phyloP scores from a whole-genome alignment of 2,113 vertebrate genomes.

The Syngnathoides biaculeatus region DNA sequence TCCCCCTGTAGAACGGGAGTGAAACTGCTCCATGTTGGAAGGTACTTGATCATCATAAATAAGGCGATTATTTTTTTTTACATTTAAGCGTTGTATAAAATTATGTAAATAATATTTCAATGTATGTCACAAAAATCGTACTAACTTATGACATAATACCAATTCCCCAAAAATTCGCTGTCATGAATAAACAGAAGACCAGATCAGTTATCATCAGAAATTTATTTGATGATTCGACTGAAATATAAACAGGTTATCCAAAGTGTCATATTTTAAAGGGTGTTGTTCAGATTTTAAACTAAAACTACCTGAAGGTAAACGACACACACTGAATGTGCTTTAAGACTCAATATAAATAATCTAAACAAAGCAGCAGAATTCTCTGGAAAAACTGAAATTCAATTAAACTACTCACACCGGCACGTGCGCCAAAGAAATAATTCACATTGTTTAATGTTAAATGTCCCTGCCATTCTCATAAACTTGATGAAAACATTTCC shows the following conservation, averaged over 20 bases:
- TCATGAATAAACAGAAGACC: conserved; percentile 1
- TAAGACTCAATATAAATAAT: conserved; percentile 31
- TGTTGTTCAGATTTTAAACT: neutral
- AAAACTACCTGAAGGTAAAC: conserved; percentile 17
- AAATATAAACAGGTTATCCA: conserved; percentile 27
- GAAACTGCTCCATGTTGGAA: neutral
- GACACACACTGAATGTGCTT: conserved; percentile 11
- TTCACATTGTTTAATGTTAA: conserved; percentile 17
- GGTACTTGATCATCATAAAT: too few species aligned
- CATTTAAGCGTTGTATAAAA: neutral
- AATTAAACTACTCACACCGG: conserved; percentile 11
- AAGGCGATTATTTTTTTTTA: too few species aligned
- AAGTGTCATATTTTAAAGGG: conserved; percentile 31
- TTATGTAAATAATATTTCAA: too few species aligned
- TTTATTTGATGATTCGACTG: conserved; percentile 46
- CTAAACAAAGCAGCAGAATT: conserved; percentile 26
- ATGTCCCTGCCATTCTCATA: conserved; percentile 15
- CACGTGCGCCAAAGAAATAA: conserved; percentile 6
- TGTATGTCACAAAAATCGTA: neutral
- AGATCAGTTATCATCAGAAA: neutral
- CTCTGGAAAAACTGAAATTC: neutral
- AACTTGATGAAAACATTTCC: conserved; percentile 13
- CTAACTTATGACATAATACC: neutral
- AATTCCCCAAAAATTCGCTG: neutral
- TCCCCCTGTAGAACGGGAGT: conserved; percentile 32